Conservation (phyloP, 2,888 invertebrate species). For the Theretra japonica region DNA sequence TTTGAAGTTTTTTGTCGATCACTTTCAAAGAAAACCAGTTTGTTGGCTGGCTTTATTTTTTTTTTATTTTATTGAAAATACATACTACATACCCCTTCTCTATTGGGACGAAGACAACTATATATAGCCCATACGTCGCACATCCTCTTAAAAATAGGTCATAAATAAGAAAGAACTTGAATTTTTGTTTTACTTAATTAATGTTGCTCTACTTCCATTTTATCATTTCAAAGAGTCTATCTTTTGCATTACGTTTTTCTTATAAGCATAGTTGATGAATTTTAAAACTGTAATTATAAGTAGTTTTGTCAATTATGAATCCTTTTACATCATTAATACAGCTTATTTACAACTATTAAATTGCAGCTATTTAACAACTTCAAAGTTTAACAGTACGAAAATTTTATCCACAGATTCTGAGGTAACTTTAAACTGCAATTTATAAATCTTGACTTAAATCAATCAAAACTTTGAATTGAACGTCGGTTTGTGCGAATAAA, state of each 20-base stretch:
- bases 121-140: too few relatives aligned
- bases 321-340: background rate
- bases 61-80: background rate
- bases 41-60: background rate
- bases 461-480: slow-evolving; percentile 31
- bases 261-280: too few relatives aligned
- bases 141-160: too few relatives aligned
- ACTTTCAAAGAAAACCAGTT: background rate
- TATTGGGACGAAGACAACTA: too few relatives aligned
- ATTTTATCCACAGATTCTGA: background rate
- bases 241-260: background rate
- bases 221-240: too few relatives aligned
- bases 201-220: too few relatives aligned
- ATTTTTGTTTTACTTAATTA: too few relatives aligned
- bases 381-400: background rate
- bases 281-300: too few relatives aligned
- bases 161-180: too few relatives aligned
- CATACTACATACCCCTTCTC: too few relatives aligned
- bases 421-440: slow-evolving; percentile 5
- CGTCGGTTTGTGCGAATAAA: slow-evolving; percentile 27
- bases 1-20: background rate
- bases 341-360: background rate
- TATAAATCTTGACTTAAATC: slow-evolving; percentile 21
- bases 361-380: background rate
- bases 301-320: too few relatives aligned